Percentiles rank a stretch among this genome's conserved stretches.
Evolutionary conservation across 1,140 invertebrate species (phyloP).

Genomic region (Bombus ignitus): DNA sequence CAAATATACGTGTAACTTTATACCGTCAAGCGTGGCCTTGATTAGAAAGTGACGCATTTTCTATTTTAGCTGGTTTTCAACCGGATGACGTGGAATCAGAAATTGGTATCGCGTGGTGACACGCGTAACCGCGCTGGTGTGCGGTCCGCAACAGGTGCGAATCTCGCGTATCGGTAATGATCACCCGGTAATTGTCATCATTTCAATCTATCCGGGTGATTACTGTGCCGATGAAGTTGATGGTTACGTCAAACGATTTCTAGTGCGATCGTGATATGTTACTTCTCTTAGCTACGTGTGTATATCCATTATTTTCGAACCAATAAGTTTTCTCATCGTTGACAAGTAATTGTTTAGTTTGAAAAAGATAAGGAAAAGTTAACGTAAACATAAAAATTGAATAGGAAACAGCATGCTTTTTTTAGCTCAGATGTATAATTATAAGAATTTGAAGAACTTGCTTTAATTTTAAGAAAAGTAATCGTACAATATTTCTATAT

Average conservation of each 20-base stretch:
- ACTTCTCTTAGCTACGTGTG: not conserved
- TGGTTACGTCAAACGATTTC: not conserved
- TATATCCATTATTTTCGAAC: not conserved
- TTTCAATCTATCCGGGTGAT: not conserved
- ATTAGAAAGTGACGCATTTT: not conserved
- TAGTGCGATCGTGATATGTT: not conserved
- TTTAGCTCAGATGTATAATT: too few relatives aligned
- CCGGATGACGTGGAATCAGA: not conserved
- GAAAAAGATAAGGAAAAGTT: too few relatives aligned
- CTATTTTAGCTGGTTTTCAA: conserved; percentile 26
- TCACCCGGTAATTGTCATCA: conserved; percentile 29
- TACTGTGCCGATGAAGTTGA: not conserved
- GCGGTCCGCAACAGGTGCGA: conserved; percentile 40
- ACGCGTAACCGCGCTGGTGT: not conserved
- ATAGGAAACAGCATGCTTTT: too few relatives aligned
- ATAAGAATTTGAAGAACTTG: too few relatives aligned
- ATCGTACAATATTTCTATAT: too few relatives aligned
- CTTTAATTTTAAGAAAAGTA: too few relatives aligned
- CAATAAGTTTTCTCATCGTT: too few relatives aligned
- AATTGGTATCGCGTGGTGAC: conserved; percentile 30
- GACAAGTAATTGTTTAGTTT: too few relatives aligned
- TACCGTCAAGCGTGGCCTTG: not conserved
- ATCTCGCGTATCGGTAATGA: conserved; percentile 26
- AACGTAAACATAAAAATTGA: too few relatives aligned
- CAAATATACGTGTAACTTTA: not conserved